Evolutionary conservation across 2,888 invertebrate genomes (phyloP).

Genomic region (Drosophila gaucha): DNA sequence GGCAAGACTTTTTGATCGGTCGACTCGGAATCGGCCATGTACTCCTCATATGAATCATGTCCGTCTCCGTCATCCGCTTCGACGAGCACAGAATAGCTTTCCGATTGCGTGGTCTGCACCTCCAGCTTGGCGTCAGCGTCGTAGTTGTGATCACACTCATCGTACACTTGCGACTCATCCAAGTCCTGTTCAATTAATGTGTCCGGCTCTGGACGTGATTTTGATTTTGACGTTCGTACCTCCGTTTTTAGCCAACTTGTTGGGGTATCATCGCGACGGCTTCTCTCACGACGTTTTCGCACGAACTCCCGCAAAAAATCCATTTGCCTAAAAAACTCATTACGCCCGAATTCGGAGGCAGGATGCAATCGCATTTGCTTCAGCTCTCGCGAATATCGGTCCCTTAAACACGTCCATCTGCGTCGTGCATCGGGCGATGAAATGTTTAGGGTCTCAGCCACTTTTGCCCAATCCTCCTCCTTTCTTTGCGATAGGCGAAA

Average conservation of each 20-base stretch:
- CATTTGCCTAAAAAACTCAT: conserved; percentile 81
- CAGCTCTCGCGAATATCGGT: conserved; percentile 84
- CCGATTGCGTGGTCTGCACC: conserved; percentile 63
- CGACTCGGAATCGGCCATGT: conserved; percentile 41
- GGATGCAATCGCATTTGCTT: conserved; percentile 81
- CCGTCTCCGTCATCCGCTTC: conserved; percentile 64
- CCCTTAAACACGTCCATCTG: conserved; percentile 84
- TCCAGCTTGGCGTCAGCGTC: conserved; percentile 60
- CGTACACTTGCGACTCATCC: conserved; percentile 51
- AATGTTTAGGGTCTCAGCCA: conserved; percentile 75
- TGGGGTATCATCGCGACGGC: conserved; percentile 65
- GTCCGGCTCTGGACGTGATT: conserved; percentile 23
- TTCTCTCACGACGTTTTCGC: conserved; percentile 78
- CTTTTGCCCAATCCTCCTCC: conserved; percentile 82
- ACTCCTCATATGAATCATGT: conserved; percentile 53
- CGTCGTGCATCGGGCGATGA: conserved; percentile 72
- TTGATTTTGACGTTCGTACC: conserved; percentile 35
- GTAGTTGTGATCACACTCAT: conserved; percentile 64
- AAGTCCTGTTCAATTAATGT: conserved; percentile 48
- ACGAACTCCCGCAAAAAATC: conserved; percentile 82
- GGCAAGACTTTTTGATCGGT: conserved; percentile 48
- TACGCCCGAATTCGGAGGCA: conserved; percentile 71
- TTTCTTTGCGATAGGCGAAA: conserved; percentile 83
- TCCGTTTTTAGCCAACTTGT: conserved; percentile 63
- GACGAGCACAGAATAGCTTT: conserved; percentile 67